Conservation (phyloP, 1,140 invertebrate species). For the Ceratoteleas bidentatus region DNA sequence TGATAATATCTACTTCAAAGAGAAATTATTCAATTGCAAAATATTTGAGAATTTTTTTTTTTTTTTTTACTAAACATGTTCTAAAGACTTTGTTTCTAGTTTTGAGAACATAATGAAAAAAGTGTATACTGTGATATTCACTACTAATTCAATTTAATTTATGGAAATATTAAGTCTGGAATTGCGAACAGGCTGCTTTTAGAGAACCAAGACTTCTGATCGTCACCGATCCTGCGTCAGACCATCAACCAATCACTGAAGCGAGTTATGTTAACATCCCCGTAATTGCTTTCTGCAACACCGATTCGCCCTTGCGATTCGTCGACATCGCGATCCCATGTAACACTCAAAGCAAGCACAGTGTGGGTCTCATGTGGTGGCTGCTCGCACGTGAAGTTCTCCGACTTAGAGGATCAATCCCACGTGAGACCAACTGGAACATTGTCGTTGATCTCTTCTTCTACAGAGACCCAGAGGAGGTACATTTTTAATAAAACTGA, state of each 20-base stretch:
- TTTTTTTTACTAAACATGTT: no score
- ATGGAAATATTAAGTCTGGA: no score
- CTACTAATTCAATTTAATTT: no score
- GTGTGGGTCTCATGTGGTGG: constrained; percentile 99
- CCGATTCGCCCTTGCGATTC: constrained; percentile 95
- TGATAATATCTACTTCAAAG: no score
- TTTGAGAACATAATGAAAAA: no score
- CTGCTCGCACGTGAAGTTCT: constrained; percentile 98
- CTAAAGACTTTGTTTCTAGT: no score
- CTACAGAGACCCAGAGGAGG: constrained; percentile 98
- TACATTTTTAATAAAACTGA: constrained; percentile 60
- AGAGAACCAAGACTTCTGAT: constrained; percentile 98
- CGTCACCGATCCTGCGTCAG: constrained; percentile 96
- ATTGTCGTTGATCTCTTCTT: constrained; percentile 99
- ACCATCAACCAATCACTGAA: constrained; percentile 99
- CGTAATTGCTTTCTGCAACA: constrained; percentile 99
- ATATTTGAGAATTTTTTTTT: no score
- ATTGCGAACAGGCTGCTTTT: constrained; percentile 98
- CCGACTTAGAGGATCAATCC: constrained; percentile 94
- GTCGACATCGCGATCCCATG: constrained; percentile 99
- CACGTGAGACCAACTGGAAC: constrained; percentile 95
- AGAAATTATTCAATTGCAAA: no score
- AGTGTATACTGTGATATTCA: no score
- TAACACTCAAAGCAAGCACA: constrained; percentile 98
- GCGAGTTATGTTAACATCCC: constrained; percentile 99